Percentiles rank a stretch among this genome's conserved stretches.
phyloP scores from a whole-genome alignment of 2,113 vertebrate genomes.

The Ondatra zibethicus region DNA sequence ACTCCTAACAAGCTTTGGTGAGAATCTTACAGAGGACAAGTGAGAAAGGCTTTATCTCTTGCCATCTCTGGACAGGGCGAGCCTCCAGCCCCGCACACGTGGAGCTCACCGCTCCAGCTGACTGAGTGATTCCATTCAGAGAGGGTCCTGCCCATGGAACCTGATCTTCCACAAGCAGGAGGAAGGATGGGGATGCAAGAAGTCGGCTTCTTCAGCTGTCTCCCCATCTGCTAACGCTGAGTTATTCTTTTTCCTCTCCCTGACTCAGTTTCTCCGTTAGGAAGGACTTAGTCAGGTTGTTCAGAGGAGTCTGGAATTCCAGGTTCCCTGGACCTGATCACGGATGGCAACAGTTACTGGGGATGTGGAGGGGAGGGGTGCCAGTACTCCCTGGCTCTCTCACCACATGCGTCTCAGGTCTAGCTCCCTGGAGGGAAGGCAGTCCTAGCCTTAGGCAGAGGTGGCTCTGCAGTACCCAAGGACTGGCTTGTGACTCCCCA shows the following conservation, averaged over 20 bases:
- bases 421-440: background rate
- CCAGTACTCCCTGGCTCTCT: background rate
- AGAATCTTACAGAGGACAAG: conserved; percentile 69
- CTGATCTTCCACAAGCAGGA: background rate
- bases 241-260: background rate
- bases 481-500: background rate
- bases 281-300: background rate
- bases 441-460: background rate
- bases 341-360: background rate
- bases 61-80: background rate
- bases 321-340: fast-evolving
- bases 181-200: background rate
- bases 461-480: background rate
- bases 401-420: fast-evolving
- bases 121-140: background rate
- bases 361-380: background rate
- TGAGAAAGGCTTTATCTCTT: conserved; percentile 47
- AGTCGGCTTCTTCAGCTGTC: background rate
- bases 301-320: background rate
- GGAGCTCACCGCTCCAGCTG: background rate
- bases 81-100: background rate
- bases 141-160: fast-evolving
- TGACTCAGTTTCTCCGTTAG: conserved; percentile 41
- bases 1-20: conserved; percentile 89
- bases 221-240: background rate